phyloP scores from a whole-genome alignment of 2,888 invertebrate genomes.

The Agrotis puta region DNA sequence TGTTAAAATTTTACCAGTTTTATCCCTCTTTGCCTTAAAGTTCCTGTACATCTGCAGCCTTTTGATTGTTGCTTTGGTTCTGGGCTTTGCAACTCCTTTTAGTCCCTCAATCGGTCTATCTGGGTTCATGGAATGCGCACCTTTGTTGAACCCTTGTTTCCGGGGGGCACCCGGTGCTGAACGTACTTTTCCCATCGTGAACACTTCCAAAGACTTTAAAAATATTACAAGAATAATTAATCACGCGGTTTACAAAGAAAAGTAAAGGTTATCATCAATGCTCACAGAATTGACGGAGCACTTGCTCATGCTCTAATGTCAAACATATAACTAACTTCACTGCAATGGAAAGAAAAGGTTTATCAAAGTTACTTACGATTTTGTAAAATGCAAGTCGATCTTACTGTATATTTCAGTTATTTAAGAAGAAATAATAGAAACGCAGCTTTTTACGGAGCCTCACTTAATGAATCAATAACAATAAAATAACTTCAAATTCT shows the following conservation, averaged over 20 bases:
- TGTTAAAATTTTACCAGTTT: conserved; percentile 96
- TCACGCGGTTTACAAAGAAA: conserved; percentile 52
- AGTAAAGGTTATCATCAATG: conserved; percentile 60
- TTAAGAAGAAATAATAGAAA: background rate
- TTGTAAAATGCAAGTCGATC: background rate
- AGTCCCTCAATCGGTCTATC: conserved; percentile 95
- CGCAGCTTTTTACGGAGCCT: background rate
- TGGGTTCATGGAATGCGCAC: conserved; percentile 98
- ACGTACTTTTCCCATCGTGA: conserved; percentile 94
- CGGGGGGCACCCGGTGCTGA: conserved; percentile 94
- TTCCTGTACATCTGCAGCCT: conserved; percentile 99
- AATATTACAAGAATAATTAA: conserved; percentile 39
- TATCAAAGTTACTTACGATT: conserved; percentile 44
- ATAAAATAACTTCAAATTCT: background rate
- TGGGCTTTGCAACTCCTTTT: conserved; percentile 95
- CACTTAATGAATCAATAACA: background rate
- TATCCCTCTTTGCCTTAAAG: conserved; percentile 98
- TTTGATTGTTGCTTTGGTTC: conserved; percentile 98
- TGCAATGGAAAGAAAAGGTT: conserved; percentile 18
- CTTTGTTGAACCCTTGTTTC: conserved; percentile 96
- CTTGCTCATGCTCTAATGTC: conserved; percentile 53
- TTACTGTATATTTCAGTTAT: background rate
- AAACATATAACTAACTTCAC: conserved; percentile 60
- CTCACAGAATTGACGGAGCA: conserved; percentile 34
- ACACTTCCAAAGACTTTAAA: conserved; percentile 30